Evolutionary conservation across 2,888 invertebrate species (phyloP).

Genomic region (Polydrusus pterygomalis): DNA sequence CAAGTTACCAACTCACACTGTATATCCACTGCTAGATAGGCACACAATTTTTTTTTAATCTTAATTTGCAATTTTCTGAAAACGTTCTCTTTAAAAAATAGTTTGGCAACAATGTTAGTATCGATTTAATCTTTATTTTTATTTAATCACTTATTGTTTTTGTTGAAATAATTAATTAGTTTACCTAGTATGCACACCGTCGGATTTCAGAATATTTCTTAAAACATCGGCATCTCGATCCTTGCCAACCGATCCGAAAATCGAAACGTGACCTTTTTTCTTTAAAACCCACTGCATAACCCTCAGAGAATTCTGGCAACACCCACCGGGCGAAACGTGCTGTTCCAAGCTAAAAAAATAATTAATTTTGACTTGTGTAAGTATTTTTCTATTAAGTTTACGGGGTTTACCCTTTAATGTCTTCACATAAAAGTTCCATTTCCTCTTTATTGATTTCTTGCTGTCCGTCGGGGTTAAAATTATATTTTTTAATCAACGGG

Average conservation of each 20-base stretch:
- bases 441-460: conserved; percentile 66
- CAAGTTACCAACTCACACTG: too few relatives aligned
- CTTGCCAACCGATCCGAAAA: conserved; percentile 75
- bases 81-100: not conserved
- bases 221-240: conserved; percentile 72
- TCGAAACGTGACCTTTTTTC: conserved; percentile 63
- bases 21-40: too few relatives aligned
- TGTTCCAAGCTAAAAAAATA: conserved; percentile 62
- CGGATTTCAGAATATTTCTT: conserved; percentile 67
- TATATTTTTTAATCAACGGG: conserved; percentile 67
- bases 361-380: conserved; percentile 14
- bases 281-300: conserved; percentile 71
- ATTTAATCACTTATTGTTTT: not conserved
- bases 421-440: conserved; percentile 64
- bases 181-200: conserved; percentile 69
- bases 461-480: conserved; percentile 69
- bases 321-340: conserved; percentile 70
- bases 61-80: not conserved
- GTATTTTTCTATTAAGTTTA: conserved; percentile 9
- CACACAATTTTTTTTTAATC: too few relatives aligned
- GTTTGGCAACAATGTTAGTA: conserved; percentile 5
- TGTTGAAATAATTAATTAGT: not conserved
- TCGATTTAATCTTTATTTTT: not conserved
- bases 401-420: conserved; percentile 62
- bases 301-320: conserved; percentile 73